Conservation (phyloP, 2,797 vertebrate genomes). For the Tokudaia tokunoshimensis region DNA sequence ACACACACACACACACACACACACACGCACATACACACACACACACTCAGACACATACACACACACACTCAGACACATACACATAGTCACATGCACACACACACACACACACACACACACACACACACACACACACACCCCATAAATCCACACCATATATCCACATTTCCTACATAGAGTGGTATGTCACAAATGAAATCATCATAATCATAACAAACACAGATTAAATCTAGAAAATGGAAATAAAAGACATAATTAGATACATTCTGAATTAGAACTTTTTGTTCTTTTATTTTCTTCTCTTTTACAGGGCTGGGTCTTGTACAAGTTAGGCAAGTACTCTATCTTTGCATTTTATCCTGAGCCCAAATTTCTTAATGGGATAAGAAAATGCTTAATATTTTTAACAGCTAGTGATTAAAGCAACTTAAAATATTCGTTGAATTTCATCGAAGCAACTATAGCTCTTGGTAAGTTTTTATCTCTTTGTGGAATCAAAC, state of each 20-base stretch:
- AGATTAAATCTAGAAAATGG: slow-evolving; percentile 37
- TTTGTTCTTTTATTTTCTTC: background rate
- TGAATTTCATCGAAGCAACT: background rate
- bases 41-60: background rate
- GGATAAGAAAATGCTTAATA: slow-evolving; percentile 17
- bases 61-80: background rate
- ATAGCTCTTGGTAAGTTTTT: background rate
- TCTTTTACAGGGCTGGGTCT: background rate
- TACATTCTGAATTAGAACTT: background rate
- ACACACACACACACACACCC: background rate
- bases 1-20: background rate
- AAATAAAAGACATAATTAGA: slow-evolving; percentile 17
- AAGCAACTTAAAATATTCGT: background rate
- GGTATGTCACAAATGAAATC: background rate
- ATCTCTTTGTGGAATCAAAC: background rate
- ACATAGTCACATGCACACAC: background rate
- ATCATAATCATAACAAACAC: background rate
- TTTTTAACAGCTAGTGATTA: background rate
- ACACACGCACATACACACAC: background rate
- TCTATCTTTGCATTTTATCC: background rate
- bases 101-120: background rate
- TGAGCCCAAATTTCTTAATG: background rate
- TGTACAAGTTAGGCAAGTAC: background rate
- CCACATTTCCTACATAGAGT: background rate
- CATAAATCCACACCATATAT: background rate